Conservation (phyloP, 2,888 invertebrate species). For the Zeuzera pyrina region DNA sequence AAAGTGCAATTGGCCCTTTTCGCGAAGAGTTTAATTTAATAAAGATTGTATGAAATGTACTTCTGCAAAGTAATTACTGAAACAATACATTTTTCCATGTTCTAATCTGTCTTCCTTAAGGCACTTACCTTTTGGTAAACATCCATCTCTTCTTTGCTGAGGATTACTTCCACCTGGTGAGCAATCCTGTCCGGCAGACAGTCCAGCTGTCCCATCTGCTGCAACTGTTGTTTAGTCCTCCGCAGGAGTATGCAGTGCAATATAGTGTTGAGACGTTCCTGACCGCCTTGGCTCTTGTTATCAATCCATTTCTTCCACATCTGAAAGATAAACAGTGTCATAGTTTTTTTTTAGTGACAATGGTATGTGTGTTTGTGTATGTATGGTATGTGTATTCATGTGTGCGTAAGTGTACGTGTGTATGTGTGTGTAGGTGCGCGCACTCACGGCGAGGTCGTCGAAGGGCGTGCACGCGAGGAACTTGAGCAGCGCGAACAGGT, state of each 20-base stretch:
- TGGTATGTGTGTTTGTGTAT: not conserved
- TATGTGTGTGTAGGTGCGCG: not conserved
- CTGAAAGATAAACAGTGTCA: constrained; percentile 27
- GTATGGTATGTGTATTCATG: not conserved
- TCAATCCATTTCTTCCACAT: constrained; percentile 96
- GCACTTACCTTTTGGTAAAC: constrained; percentile 83
- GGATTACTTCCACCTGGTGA: constrained; percentile 72
- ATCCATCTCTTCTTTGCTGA: constrained; percentile 80
- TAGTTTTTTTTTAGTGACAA: too few relatives aligned
- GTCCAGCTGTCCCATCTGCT: constrained; percentile 73
- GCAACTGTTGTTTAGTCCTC: constrained; percentile 88
- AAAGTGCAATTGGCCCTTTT: too few relatives aligned
- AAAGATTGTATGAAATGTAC: too few relatives aligned
- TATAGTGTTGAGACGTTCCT: constrained; percentile 86
- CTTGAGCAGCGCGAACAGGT: constrained; percentile 84
- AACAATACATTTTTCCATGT: too few relatives aligned
- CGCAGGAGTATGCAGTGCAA: constrained; percentile 89
- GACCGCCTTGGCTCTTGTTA: constrained; percentile 84
- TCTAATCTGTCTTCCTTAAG: too few relatives aligned
- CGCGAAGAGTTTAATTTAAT: too few relatives aligned
- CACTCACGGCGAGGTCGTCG: constrained; percentile 81
- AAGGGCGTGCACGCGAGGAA: constrained; percentile 92
- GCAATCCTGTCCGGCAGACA: constrained; percentile 75
- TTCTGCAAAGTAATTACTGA: too few relatives aligned
- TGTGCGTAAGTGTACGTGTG: too few relatives aligned